phyloP scores from a whole-genome alignment of 2,888 invertebrate species.

The Xestia ashworthii region DNA sequence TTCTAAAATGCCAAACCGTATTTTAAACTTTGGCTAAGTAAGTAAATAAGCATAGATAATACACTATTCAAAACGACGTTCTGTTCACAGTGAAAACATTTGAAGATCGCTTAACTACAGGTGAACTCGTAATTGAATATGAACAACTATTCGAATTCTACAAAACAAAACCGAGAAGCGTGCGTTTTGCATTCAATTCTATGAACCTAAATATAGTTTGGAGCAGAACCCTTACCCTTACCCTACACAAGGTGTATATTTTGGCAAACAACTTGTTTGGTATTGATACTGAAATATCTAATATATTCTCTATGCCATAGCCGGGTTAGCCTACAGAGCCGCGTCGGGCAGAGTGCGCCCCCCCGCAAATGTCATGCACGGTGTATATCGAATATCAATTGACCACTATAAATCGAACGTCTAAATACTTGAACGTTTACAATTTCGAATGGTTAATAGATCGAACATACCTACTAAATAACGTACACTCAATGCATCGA shows the following conservation, averaged over 20 bases:
- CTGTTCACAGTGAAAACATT: background rate
- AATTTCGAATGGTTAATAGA: too few relatives aligned
- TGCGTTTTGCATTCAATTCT: background rate
- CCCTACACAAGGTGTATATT: background rate
- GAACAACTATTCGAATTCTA: slow-evolving; percentile 1
- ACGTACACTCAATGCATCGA: too few relatives aligned
- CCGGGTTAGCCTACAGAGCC: too few relatives aligned
- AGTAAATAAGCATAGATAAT: too few relatives aligned
- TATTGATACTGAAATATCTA: background rate
- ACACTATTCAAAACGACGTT: background rate
- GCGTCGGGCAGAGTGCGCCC: too few relatives aligned
- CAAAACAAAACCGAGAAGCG: background rate
- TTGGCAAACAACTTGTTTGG: background rate
- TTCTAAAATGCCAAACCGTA: background rate
- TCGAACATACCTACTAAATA: too few relatives aligned
- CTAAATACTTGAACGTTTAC: too few relatives aligned
- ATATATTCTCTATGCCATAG: too few relatives aligned
- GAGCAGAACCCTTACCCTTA: background rate
- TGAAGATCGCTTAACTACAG: background rate
- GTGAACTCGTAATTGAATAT: background rate
- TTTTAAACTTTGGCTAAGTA: background rate
- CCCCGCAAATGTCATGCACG: too few relatives aligned
- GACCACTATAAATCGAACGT: too few relatives aligned
- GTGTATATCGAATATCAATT: too few relatives aligned
- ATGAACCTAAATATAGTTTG: background rate